Conservation (phyloP, 92 coral and sea anemone species). For the Montipora capitata region DNA sequence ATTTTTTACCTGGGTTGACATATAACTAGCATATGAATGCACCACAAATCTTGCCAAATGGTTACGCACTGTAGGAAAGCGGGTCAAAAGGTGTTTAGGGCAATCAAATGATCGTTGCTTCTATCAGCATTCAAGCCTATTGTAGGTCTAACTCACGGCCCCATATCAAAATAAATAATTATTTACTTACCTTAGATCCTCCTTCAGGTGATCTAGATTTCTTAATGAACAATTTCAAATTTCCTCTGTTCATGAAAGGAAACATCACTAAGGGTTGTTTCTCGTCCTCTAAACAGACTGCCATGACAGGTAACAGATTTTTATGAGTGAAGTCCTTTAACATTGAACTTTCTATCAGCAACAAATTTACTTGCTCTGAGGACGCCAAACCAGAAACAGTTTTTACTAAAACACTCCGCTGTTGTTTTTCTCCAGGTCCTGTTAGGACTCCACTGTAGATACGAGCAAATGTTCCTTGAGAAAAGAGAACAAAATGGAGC, state of each 20-base stretch:
- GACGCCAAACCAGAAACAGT: slow-evolving; percentile 97
- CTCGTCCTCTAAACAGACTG: slow-evolving; percentile 92
- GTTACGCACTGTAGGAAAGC: too few species aligned
- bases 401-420: slow-evolving; percentile 92
- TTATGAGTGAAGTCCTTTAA: slow-evolving; percentile 94
- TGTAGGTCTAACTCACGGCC: too few species aligned
- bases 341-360: slow-evolving; percentile 94
- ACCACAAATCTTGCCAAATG: too few species aligned
- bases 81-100: too few species aligned
- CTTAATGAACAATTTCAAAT: slow-evolving; percentile 90
- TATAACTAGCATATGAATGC: too few species aligned
- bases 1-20: too few species aligned
- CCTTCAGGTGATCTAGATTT: slow-evolving; percentile 97
- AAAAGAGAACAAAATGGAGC: not conserved
- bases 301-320: slow-evolving; percentile 91
- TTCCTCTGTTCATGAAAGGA: slow-evolving; percentile 95
- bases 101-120: too few species aligned
- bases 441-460: slow-evolving; percentile 96
- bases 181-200: slow-evolving; percentile 83
- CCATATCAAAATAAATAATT: not conserved
- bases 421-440: slow-evolving; percentile 94
- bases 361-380: slow-evolving; percentile 89
- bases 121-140: too few species aligned
- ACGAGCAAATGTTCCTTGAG: slow-evolving; percentile 94
- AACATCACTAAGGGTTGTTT: slow-evolving; percentile 96